Evolutionary conservation across 2,113 vertebrate species (phyloP).

Genomic region (Rhea pennata): DNA sequence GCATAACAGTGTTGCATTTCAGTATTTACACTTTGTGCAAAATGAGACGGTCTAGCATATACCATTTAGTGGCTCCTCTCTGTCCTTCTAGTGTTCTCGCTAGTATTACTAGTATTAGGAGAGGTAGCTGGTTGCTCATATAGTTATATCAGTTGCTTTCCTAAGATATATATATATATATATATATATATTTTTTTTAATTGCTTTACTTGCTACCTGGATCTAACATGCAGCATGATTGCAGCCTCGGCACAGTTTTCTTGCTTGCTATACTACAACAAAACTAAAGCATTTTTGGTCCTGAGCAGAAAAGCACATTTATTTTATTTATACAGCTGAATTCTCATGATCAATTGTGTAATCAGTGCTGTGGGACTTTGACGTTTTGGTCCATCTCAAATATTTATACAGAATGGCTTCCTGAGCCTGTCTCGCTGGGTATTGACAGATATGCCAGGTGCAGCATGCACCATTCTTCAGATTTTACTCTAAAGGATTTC

Average conservation of each 20-base stretch:
- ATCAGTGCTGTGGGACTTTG: background rate
- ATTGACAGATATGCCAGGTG: rapidly evolving
- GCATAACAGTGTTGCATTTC: background rate
- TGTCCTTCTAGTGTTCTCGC: background rate
- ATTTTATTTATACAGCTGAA: background rate
- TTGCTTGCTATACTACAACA: background rate
- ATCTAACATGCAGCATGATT: background rate
- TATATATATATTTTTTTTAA: too few species aligned
- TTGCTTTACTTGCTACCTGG: background rate
- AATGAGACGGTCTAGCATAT: background rate
- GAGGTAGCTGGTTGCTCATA: background rate
- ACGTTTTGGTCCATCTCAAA: background rate
- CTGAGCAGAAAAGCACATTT: background rate
- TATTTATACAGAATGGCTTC: background rate
- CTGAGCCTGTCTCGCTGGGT: background rate
- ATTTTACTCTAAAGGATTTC: background rate
- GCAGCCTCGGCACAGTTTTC: background rate
- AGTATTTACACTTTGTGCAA: background rate
- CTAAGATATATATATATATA: too few species aligned
- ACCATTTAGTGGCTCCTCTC: background rate
- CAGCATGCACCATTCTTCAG: background rate
- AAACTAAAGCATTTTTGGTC: background rate
- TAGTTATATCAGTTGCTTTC: background rate
- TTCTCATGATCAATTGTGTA: background rate
- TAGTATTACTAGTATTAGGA: background rate